Base-by-base conservation (phyloP, 1,140 invertebrate genomes). In the Tetramorium alpestre region DNA sequence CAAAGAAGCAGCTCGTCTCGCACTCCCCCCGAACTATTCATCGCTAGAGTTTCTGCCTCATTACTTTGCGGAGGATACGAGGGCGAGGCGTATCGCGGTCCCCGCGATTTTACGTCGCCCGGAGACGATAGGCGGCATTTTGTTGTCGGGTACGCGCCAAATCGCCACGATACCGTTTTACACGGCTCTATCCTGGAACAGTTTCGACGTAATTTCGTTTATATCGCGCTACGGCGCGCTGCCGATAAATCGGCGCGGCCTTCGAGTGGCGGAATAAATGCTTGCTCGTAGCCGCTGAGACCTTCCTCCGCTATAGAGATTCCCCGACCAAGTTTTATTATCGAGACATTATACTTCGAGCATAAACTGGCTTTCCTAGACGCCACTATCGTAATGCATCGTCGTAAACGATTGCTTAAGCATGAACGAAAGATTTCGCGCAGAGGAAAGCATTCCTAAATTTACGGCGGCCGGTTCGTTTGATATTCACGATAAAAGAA, bases 251-350 rank as follows among this genome's bases (percentile, higher is more conserved):
- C 69, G 80, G 25, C 18, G 33, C 33, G 64, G 62, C n/a, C 47
- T 60, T 82, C 80, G 56, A 84, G 69, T 62, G 25, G 41, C 54
- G 69, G 7, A 75, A 84, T 85, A 85, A 85, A 85, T 65, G 81
- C 81, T 49, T 11, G 81, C 70, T 62, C 44, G 41, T 62, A 85
- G 44, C 60, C 47, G 58, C 28, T 54, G 18, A 80, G 77, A 69
- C 64, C 64, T 28, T 54, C 22, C 44, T 56, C 16, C 33, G 69
- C 54, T 18, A 41, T 84, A 84, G 87, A 62, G 70, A 85, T 88
- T 75, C 67, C 22, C 87, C 33, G 49, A 49, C 72, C 18, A 73
- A 84, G 65, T 77, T 89, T 89, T 88, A 88, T 89, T 88, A 85
- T 41, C n/a, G 62, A 75, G 49, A 7, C 64, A 73, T 73, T 76